Base-by-base conservation (phyloP, 2,113 vertebrate genomes). In the Amblyornis subalaris region DNA sequence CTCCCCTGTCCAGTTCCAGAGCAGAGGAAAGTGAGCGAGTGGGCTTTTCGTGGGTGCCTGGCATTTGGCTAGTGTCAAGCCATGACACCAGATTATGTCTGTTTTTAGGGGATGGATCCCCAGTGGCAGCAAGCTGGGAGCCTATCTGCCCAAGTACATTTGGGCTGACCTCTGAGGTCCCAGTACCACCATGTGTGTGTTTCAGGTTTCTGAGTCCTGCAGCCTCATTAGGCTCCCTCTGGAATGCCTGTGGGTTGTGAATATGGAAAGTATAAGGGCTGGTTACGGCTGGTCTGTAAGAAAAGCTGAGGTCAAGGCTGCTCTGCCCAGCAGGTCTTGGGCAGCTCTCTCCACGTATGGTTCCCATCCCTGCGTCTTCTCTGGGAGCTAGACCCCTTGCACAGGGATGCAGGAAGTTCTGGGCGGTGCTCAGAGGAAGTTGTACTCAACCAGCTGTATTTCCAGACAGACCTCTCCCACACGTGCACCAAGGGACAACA, bases 401-500 rank as follows among this genome's bases (percentile, higher is more conserved):
- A 6, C 21, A 69, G 72, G 50, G 58, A 17, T 76, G 50, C 35
- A 72, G 84, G 48, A 57, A 58, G 23, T 14, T 25, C 35, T 79
- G 40, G 31, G 55, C 0, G 0, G 10, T 3, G 3, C 51, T 80
- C 9, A 1, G 16, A 60, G 35, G 60, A 76, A 70, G 21, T 65
- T 45, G 14, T 4, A 20, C 17, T 24, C 26, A 25, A 77, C 23
- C 28, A 50, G 10, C 16, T 65, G 13, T 73, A 35, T 64, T 73
- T 73, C 20, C 29, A 85, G 65, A 36, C 35, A 42, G 55, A 20
- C 3, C 4, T 57, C 33, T 82, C 25, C 40, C 57, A 9, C 0
- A 24, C 0, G 0, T 1, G 2, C 69, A 33, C 1, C 0, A 31
- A 38, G 70, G 64, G 67, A 29, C 24, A 70, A 58, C 22, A 11